A percentile compares a stretch with the other conserved stretches of the same genome.
Evolutionary conservation across 2,113 vertebrate species (phyloP).

Genomic region (Arizona elegans): DNA sequence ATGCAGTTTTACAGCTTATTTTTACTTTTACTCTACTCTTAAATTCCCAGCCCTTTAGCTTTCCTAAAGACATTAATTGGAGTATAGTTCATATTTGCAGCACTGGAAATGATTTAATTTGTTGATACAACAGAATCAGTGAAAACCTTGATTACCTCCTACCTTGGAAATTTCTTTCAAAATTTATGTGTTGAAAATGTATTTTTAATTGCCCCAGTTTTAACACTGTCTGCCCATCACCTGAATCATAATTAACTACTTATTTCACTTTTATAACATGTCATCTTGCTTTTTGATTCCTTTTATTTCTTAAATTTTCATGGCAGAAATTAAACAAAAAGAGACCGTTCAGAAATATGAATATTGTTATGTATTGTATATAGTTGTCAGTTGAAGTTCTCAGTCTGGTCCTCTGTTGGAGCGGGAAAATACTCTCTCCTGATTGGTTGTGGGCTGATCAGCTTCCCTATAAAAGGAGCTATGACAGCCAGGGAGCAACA

Average conservation of each 20-base stretch:
- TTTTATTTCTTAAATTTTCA: conserved; percentile 6
- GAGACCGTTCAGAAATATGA: conserved; percentile 10
- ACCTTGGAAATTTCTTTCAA: conserved; percentile 39
- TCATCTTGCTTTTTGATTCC: neutral
- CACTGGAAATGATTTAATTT: conserved; percentile 59
- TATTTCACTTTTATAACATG: neutral
- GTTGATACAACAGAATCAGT: conserved; percentile 56
- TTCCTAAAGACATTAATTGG: conserved; percentile 61
- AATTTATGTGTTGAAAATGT: conserved; percentile 37
- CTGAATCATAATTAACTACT: conserved; percentile 8
- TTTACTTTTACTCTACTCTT: conserved; percentile 6
- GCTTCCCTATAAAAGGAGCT: too few relatives aligned
- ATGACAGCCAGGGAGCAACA: too few relatives aligned
- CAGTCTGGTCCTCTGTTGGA: too few relatives aligned
- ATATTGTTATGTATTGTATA: neutral
- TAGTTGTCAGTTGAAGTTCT: too few relatives aligned
- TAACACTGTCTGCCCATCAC: conserved; percentile 23
- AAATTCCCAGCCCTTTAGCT: conserved; percentile 5
- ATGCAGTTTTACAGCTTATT: neutral
- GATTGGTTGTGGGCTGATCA: too few relatives aligned
- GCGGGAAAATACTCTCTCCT: too few relatives aligned
- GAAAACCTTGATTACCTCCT: conserved; percentile 52
- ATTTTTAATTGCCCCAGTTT: conserved; percentile 52
- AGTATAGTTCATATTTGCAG: conserved; percentile 66
- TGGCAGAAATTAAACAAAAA: neutral